Evolutionary conservation across 2,113 vertebrate species (phyloP).

Genomic region (Nasalis larvatus): DNA sequence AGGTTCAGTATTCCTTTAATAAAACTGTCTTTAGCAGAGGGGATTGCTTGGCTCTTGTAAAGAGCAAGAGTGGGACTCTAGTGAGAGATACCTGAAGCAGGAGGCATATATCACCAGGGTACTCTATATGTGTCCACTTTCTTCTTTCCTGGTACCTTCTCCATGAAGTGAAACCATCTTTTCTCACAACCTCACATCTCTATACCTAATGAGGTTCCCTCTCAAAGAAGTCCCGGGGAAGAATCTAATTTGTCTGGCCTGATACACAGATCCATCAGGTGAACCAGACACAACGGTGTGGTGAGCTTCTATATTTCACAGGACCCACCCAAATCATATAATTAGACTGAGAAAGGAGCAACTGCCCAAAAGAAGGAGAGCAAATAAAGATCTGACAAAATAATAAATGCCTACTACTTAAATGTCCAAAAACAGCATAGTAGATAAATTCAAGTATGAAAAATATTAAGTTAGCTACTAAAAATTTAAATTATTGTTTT

Average conservation of each 20-base stretch:
- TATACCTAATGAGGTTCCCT: not conserved
- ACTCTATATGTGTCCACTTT: not conserved
- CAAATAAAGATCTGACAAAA: conserved; percentile 14
- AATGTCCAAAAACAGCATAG: not conserved
- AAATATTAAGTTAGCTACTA: conserved; percentile 19
- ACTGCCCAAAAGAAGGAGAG: not conserved
- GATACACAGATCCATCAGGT: not conserved
- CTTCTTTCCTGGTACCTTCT: not conserved
- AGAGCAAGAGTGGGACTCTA: not conserved
- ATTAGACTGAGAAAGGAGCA: not conserved
- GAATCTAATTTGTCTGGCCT: not conserved
- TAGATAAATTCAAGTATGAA: not conserved
- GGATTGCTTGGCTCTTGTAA: not conserved
- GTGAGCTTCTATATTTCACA: not conserved
- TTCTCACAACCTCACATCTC: not conserved
- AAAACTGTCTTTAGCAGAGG: not conserved
- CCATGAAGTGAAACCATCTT: not conserved
- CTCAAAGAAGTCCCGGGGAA: not conserved
- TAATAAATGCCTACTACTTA: not conserved
- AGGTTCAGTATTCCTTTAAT: not conserved
- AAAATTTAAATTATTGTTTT: not conserved
- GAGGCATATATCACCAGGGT: not conserved
- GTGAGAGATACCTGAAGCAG: not conserved
- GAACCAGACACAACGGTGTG: not conserved
- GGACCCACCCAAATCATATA: not conserved